These are phyloP conservation scores for Leptopilina boulardi DNA, from an alignment of 1,140 invertebrate genomes.

Conservation along the genomic window DNA sequence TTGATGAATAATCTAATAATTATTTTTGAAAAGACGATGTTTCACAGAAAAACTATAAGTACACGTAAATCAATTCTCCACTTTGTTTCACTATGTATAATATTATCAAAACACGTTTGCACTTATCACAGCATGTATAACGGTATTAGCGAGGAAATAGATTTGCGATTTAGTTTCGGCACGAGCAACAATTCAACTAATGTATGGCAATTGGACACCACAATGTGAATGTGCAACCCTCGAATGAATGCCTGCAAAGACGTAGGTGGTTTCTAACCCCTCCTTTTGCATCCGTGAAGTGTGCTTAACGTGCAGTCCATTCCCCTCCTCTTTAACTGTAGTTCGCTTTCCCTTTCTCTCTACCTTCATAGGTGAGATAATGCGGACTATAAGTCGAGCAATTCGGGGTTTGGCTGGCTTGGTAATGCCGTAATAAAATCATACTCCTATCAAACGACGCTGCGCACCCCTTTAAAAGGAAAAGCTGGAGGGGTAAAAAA, in stretches of 20 bases:
- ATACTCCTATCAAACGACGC: constrained; percentile 74
- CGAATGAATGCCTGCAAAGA: constrained; percentile 68
- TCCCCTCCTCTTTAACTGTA: constrained; percentile 40
- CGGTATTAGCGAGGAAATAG: constrained; percentile 5
- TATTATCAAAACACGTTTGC: background rate
- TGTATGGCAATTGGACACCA: constrained; percentile 58
- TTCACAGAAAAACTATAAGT: too few relatives aligned
- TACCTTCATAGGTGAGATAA: constrained; percentile 70
- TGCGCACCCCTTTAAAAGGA: constrained; percentile 68
- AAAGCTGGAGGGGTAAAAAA: constrained; percentile 51
- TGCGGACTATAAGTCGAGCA: constrained; percentile 74
- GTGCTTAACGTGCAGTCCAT: constrained; percentile 4
- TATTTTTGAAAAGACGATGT: too few relatives aligned
- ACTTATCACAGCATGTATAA: background rate
- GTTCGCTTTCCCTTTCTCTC: constrained; percentile 43
- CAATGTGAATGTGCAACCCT: constrained; percentile 66
- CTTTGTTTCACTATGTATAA: too few relatives aligned
- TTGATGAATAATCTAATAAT: background rate
- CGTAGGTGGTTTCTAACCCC: constrained; percentile 50
- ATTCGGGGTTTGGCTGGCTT: constrained; percentile 74
- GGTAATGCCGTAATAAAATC: constrained; percentile 77
- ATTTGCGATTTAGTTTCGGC: background rate
- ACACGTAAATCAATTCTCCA: too few relatives aligned
- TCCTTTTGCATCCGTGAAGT: constrained; percentile 48
- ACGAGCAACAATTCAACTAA: constrained; percentile 52